A percentile compares a stretch with the other conserved stretches of the same genome.
Evolutionary conservation across 2,888 invertebrate genomes (phyloP).

Genomic region (Agriopis leucophaearia): DNA sequence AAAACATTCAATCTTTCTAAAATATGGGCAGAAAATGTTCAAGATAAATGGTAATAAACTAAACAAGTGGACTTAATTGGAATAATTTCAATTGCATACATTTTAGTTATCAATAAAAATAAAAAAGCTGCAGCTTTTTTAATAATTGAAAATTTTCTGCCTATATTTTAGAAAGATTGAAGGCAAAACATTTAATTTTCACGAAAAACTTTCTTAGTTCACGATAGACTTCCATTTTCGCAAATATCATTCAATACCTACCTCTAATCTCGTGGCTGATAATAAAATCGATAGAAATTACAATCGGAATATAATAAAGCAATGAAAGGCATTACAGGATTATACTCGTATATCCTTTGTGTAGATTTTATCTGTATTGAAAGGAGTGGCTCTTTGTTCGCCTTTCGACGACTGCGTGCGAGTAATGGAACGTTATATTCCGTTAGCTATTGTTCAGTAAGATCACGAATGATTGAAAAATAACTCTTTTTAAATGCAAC

Average conservation of each 20-base stretch:
- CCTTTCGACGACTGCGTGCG: conserved; percentile 60
- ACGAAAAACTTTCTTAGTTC: not conserved
- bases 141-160: too few relatives aligned
- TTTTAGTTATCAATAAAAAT: too few relatives aligned
- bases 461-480: conserved; percentile 31
- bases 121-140: too few relatives aligned
- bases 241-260: conserved; percentile 6
- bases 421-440: conserved; percentile 60
- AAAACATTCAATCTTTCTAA: not conserved
- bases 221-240: conserved; percentile 7
- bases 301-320: conserved; percentile 53
- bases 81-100: too few relatives aligned
- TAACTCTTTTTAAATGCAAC: not conserved
- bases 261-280: conserved; percentile 13
- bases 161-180: not conserved
- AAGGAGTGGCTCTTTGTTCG: conserved; percentile 70
- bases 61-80: too few relatives aligned
- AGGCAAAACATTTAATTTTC: not conserved
- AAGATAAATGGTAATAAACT: too few relatives aligned
- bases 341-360: conserved; percentile 50
- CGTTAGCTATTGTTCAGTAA: conserved; percentile 7
- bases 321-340: conserved; percentile 60
- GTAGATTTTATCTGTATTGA: conserved; percentile 60
- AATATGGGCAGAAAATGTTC: too few relatives aligned
- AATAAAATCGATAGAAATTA: conserved; percentile 44